Conservation (phyloP, 2,113 vertebrate genomes). For the Podocnemis expansa region DNA sequence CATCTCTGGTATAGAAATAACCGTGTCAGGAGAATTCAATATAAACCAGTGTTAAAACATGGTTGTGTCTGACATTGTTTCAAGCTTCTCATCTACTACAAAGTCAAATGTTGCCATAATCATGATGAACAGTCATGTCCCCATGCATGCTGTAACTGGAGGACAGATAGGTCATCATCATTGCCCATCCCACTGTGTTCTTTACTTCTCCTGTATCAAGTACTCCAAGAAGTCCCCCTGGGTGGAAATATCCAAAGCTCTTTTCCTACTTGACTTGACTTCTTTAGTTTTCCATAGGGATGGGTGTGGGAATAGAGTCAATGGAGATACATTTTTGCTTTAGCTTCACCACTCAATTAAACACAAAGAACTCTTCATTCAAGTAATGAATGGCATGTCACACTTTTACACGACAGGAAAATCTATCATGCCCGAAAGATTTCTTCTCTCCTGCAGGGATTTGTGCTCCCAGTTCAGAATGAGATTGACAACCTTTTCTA, state of each 20-base stretch:
- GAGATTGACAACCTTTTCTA: background rate
- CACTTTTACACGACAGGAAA: constrained; percentile 20
- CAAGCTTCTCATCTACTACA: background rate
- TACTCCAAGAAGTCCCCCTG: background rate
- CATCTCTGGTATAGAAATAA: background rate
- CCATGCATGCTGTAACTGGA: background rate
- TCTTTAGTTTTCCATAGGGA: background rate
- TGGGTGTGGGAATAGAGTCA: background rate
- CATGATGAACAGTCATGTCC: background rate
- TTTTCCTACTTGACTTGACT: background rate
- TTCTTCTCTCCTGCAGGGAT: constrained; percentile 17
- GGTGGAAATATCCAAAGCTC: background rate
- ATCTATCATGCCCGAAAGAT: background rate
- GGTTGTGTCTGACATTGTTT: background rate
- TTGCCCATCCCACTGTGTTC: no score
- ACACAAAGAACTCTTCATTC: constrained; percentile 50
- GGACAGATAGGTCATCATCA: background rate
- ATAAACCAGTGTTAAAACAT: background rate
- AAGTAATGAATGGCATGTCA: constrained; percentile 15
- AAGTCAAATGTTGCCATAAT: background rate
- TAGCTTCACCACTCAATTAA: constrained; percentile 17
- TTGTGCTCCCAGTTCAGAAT: constrained; percentile 13
- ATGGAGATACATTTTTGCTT: background rate
- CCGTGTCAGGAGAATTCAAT: background rate
- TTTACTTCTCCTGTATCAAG: background rate